Base-by-base conservation (phyloP, 2,113 vertebrate genomes). In the Microtus oregoni region DNA sequence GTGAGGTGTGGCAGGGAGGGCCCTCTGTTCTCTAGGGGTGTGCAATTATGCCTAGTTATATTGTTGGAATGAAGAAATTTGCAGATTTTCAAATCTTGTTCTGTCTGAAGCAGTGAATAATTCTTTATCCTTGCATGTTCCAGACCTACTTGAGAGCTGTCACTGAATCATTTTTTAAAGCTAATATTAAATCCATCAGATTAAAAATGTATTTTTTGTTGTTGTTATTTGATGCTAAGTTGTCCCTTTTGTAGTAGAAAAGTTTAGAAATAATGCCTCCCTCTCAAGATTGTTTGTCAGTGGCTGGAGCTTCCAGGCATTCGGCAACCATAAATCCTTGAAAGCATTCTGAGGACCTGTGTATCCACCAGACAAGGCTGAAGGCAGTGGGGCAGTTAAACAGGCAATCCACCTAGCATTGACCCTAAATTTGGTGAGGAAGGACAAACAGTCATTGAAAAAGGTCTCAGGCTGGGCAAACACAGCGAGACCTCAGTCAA, bases 371-470 rank as follows among this genome's bases (percentile, higher is more conserved):
- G 67, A 17, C 38, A 8, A 89, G 44, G 11, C 75, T 79, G 47
- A 61, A 94, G 78, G 68, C 94, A 67, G 55, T 58, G 5, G 50
- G 88, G 17, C 55, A 91, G 75, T 55, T 82, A 96, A 88, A 82
- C 58, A 81, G 83, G 41, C 35, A 1, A 95, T 89, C 89, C 86
- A 78, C 77, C 77, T 75, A 92, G 77, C 72, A 76, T 73, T 28
- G 35, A 88, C 67, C 24, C 88, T 97, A 89, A 58, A 26, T 95
- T 92, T 96, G 94, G 91, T 83, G 96, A 89, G 83, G 95, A 98
- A 97, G 97, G 96, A 97, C 95, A 97, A 97, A 97, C 94, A 97
- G 73, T 91, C 95, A 95, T 98, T 98, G 95, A 96, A 50, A 97
- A 97, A 97, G 91, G 89, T 97, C 95, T 97, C 93, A 76, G 96